Evolutionary conservation across 2,888 invertebrate genomes (phyloP).

Genomic region (Digitonthophagus gazella): DNA sequence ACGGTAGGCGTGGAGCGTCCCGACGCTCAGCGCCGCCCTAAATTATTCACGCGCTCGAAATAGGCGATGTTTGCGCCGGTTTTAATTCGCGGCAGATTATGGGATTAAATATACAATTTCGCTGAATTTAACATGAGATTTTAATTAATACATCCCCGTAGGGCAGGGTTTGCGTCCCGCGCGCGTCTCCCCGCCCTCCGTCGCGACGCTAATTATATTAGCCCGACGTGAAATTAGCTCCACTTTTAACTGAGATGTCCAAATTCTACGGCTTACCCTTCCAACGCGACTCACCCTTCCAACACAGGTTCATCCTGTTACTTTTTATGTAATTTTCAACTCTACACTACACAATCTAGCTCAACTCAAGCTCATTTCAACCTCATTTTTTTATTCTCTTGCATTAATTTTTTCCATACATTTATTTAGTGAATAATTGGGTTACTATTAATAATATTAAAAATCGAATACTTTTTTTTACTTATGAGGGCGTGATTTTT

Average conservation of each 20-base stretch:
- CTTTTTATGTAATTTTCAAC: background rate
- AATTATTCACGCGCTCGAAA: slow-evolving; percentile 47
- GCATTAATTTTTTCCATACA: too few species aligned
- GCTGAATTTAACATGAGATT: slow-evolving; percentile 52
- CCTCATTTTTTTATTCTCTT: too few species aligned
- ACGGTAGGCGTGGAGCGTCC: slow-evolving; percentile 1
- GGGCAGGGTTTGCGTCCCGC: slow-evolving; percentile 28
- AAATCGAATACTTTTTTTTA: too few species aligned
- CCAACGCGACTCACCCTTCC: too few species aligned
- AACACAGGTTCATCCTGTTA: background rate
- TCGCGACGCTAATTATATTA: background rate
- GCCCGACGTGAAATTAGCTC: background rate
- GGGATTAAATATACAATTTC: slow-evolving; percentile 52
- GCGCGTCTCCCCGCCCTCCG: background rate
- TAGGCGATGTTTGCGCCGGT: slow-evolving; percentile 49
- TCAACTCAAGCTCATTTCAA: too few species aligned
- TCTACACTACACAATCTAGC: too few species aligned
- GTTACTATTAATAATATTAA: too few species aligned
- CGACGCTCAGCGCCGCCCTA: slow-evolving; percentile 28
- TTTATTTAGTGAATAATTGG: too few species aligned
- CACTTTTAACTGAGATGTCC: background rate
- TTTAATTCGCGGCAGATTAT: slow-evolving; percentile 52
- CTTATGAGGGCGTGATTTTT: too few species aligned
- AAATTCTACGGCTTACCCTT: background rate
- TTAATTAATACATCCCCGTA: slow-evolving; percentile 51